Base-by-base conservation (phyloP, 2,888 invertebrate genomes). In the Micropterix aruncella region DNA sequence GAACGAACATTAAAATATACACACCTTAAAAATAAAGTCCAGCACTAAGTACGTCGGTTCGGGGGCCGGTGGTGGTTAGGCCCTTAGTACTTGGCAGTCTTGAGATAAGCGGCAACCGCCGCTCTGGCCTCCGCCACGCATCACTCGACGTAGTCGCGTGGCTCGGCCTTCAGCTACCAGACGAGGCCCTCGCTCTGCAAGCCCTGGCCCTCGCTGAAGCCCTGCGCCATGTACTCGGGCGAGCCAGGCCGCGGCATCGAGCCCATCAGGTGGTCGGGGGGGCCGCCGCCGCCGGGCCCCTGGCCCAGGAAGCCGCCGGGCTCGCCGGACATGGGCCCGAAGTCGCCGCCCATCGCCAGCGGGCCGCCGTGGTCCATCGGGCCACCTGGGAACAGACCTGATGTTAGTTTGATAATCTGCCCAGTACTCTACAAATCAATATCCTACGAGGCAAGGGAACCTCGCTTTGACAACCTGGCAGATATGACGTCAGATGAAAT, bases 261-360 rank as follows among this genome's bases (percentile, higher is more conserved):
- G 58, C 70, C 65, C 57, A 77, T 73, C 57, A 79, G 73, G 62
- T 78, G 77, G 52, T 79, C 78, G 2, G 79, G 75, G 5, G 75
- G 77, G 44, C 75, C 77, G 65, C 71, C 79, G 40, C 62, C 57
- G 50, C 61, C 54, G 48, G 73, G 56, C 56, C 66, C 17, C 60
- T 64, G 52, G 52, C 52, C 55, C 60, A 61, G 68, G 54, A 62
- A 63, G 60, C 61, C 66, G 59, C 59, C 68, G 56, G 68, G 80
- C 64, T 84, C 85, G 51, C 77, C 77, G 48, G 74, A 73, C 63
- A 77, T 66, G 51, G 80, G 80, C 59, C 80, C 79, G 62, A 86
- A 86, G 63, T 88, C 88, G 64, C 83, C 83, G 61, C 80, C 83
- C 77, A 80, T 74, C 57, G 80, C 74, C 59, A 74, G 71, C 51